A percentile compares a stretch with the other conserved stretches of the same genome.
These are phyloP conservation scores for Drosophila takahashii DNA, from an alignment of 1,140 invertebrate genomes.

Conservation along the genomic window DNA sequence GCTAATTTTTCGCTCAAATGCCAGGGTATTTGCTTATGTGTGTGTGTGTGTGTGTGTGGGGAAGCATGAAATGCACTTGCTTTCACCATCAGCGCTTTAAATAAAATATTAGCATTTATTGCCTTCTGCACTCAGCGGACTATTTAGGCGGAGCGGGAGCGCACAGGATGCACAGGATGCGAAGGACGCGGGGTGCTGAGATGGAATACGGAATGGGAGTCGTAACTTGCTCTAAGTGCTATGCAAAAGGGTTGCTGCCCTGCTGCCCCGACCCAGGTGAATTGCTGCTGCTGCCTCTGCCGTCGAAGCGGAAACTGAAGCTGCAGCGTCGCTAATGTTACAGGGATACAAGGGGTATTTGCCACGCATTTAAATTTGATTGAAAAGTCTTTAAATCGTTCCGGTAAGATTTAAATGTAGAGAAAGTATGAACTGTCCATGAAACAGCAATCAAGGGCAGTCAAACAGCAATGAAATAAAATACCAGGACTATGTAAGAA, in stretches of 20 bases:
- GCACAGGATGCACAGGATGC: slow-evolving; percentile 16
- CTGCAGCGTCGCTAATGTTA: slow-evolving; percentile 25
- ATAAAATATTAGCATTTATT: slow-evolving; percentile 80
- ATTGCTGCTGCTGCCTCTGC: background rate
- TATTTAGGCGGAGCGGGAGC: slow-evolving; percentile 41
- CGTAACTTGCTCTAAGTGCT: slow-evolving; percentile 55
- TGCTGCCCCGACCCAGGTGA: slow-evolving; percentile 29
- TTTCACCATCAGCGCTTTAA: slow-evolving; percentile 65
- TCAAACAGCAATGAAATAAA: too few species aligned
- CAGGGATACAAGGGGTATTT: slow-evolving; percentile 13
- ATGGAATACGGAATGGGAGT: slow-evolving; percentile 34
- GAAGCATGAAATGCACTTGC: slow-evolving; percentile 53
- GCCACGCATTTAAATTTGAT: slow-evolving; percentile 7
- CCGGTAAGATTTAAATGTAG: background rate
- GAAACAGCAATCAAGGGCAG: too few species aligned
- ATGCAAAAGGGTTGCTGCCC: slow-evolving; percentile 58
- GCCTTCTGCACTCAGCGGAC: slow-evolving; percentile 62
- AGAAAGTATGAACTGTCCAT: too few species aligned
- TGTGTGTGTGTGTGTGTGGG: slow-evolving; percentile 9
- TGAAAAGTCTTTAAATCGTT: background rate
- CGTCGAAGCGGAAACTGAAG: slow-evolving; percentile 22
- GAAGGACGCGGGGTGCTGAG: slow-evolving; percentile 7
- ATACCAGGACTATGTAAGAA: too few species aligned
- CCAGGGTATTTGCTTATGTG: slow-evolving; percentile 3
- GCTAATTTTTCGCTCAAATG: slow-evolving; percentile 52